Conservation (phyloP, 2,888 invertebrate genomes). For the Griposia aprilina region DNA sequence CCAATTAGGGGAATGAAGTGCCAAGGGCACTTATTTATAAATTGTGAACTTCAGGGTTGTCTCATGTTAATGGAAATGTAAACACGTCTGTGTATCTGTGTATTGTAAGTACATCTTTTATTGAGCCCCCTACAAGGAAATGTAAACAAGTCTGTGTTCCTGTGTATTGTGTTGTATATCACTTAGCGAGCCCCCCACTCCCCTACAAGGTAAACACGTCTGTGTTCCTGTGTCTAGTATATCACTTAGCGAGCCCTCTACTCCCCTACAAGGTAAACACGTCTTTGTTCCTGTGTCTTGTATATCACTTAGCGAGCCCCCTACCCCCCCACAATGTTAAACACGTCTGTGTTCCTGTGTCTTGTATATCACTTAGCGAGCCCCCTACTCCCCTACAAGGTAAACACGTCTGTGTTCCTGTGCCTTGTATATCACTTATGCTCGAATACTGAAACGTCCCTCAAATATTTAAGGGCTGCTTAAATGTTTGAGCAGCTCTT, state of each 20-base stretch:
- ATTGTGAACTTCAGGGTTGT: conserved; percentile 17
- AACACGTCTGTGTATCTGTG: neutral
- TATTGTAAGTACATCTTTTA: no score
- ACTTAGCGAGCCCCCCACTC: no score
- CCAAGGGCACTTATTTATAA: conserved; percentile 44
- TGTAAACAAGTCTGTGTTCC: no score
- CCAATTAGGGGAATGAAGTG: conserved; percentile 19
- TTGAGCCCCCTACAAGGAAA: no score
- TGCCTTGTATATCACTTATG: no score
- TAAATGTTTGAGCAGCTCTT: no score
- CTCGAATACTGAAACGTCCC: no score
- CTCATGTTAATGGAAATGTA: conserved; percentile 33
- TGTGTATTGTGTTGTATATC: no score
- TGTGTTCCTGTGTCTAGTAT: neutral
- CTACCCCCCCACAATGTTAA: conserved; percentile 1
- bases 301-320: neutral
- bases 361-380: neutral
- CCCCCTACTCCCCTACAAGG: conserved; percentile 14
- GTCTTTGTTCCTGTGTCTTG: neutral
- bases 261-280: conserved; percentile 4
- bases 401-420: no score
- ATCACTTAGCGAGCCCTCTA: neutral
- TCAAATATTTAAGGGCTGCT: no score
- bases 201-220: neutral
- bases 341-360: neutral